Conservation (phyloP, 2,888 invertebrate species). For the Cerastis rubricosa region DNA sequence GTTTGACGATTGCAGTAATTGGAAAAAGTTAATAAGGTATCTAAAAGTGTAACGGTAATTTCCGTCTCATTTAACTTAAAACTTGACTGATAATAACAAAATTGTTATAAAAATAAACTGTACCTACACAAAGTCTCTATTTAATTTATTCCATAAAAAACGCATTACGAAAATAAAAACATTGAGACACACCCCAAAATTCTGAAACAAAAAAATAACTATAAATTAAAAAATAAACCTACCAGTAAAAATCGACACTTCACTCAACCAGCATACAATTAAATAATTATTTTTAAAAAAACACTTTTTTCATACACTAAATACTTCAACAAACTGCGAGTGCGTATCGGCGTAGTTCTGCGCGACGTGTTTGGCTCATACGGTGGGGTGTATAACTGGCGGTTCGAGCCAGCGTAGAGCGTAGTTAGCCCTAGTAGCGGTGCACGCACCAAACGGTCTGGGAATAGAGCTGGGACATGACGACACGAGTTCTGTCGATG, state of each 20-base stretch:
- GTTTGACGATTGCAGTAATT: not conserved
- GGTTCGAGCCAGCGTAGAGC: not conserved
- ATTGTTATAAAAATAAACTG: not conserved
- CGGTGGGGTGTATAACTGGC: constrained; percentile 32
- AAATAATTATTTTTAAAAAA: not conserved
- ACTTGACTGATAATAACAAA: not conserved
- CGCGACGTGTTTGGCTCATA: constrained; percentile 21
- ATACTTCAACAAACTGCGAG: constrained; percentile 2
- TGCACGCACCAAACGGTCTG: constrained; percentile 16
- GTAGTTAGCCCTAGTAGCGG: constrained; percentile 38
- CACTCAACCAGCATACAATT: constrained; percentile 30
- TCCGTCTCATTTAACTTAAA: not conserved
- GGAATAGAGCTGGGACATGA: constrained; percentile 49
- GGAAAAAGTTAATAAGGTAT: not conserved
- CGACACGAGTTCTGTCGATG: constrained; percentile 31
- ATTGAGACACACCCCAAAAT: not conserved
- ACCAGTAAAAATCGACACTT: constrained; percentile 43
- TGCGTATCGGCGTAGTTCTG: not conserved
- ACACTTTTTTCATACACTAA: constrained; percentile 20
- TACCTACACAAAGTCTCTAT: not conserved
- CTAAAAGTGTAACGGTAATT: not conserved
- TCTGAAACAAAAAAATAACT: not conserved
- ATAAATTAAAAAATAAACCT: constrained; percentile 23
- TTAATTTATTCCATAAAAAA: too few relatives aligned
- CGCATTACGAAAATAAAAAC: not conserved